Base-by-base conservation (phyloP, 1,140 invertebrate genomes). In the Papilio polyxenes region DNA sequence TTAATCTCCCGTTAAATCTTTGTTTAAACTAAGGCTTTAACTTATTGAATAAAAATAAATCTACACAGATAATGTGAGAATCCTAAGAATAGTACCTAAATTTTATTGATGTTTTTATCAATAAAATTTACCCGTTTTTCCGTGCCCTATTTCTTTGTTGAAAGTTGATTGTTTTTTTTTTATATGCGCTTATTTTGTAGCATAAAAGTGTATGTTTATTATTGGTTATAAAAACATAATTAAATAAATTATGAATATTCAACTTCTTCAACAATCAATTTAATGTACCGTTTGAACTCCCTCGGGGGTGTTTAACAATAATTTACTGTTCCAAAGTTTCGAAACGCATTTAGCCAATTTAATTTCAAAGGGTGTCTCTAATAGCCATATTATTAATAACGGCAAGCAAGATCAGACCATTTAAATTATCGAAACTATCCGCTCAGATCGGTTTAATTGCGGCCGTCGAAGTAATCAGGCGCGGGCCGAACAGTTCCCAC, bases 401-500 rank as follows among this genome's bases (percentile, higher is more conserved):
- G 83, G 81, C 84, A 82, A 87, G 85, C 85, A 85, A 88, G 83
- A 89, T 87, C 87, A 85, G 85, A 77, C 87, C 86, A 88, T 90
- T 92, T 92, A 90, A 92, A 90, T 92, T 91, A 92, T 86, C 84
- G 88, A 90, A 94, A 93, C 90, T 92, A 92, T 91, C 86, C 84
- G 84, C 82, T 89, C 85, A 89, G 85, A 84, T 87, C 79, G 75
- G 81, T 82, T 86, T 90, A 89, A 90, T 89, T 91, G 88, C 86
- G 84, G 84, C 79, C 82, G 82, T 82, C 84, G 82, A 81, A 75
- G 87, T 87, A 86, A 88, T 88, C 85, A 88, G 84, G 83, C 48
- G 77, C 78, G 44, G 82, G 82, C 78, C 84, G 82, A 88, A 87
- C 86, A 84, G 83, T 87, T 86, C 83, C 87, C 85, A 89, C 87